Percentiles rank a stretch among this genome's conserved stretches.
phyloP scores from a whole-genome alignment of 1,140 invertebrate species.

The Leptopilina clavipes region DNA sequence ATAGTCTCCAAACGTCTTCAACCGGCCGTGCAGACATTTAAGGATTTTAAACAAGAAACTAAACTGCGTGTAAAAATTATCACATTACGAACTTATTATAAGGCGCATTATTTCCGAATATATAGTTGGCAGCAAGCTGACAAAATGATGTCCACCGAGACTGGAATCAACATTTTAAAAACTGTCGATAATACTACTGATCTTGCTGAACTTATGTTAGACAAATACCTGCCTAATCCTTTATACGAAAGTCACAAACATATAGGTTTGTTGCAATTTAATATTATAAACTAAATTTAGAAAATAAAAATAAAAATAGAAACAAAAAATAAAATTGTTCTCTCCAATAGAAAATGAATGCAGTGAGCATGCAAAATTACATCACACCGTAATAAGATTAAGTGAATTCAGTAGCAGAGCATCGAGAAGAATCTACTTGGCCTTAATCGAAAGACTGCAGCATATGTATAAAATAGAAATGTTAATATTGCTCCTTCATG shows the following conservation, averaged over 20 bases:
- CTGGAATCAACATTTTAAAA: conserved; percentile 65
- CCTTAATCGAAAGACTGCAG: conserved; percentile 61
- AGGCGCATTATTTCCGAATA: conserved; percentile 63
- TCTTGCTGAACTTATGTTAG: conserved; percentile 61
- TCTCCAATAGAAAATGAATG: conserved; percentile 56
- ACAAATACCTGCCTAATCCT: conserved; percentile 63
- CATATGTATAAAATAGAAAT: conserved; percentile 69
- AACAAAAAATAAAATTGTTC: not conserved
- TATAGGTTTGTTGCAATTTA: conserved; percentile 49
- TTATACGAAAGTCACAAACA: conserved; percentile 56
- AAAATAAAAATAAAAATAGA: not conserved
- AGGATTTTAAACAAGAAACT: conserved; percentile 63
- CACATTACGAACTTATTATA: conserved; percentile 64
- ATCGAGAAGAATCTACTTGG: conserved; percentile 61
- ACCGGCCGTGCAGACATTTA: conserved; percentile 62
- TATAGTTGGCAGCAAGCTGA: conserved; percentile 69
- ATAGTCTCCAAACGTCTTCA: conserved; percentile 58
- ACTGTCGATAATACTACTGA: conserved; percentile 64
- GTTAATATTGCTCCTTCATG: conserved; percentile 62
- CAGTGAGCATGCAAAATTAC: conserved; percentile 63
- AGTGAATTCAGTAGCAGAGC: conserved; percentile 63
- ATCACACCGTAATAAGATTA: conserved; percentile 65
- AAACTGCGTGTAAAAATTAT: conserved; percentile 63
- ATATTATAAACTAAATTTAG: not conserved
- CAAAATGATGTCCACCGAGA: conserved; percentile 66